phyloP scores from a whole-genome alignment of 2,888 invertebrate genomes.

The Oscheius sp. region DNA sequence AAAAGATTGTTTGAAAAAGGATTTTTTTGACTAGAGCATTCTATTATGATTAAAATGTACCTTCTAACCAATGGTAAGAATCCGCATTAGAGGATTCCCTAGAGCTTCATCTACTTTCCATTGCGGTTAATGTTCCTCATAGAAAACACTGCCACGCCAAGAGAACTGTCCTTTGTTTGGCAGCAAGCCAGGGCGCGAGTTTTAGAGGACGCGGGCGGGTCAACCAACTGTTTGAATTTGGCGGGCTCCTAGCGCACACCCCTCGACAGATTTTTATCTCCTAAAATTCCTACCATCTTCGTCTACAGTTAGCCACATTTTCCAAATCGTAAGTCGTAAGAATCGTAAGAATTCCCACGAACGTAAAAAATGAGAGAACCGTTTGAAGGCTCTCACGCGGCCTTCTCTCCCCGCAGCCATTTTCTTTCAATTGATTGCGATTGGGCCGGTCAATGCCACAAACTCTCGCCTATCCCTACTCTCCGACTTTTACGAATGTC shows the following conservation, averaged over 20 bases:
- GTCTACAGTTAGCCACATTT: neutral
- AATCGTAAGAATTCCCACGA: no score
- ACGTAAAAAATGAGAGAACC: no score
- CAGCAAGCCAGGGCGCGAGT: slow-evolving; percentile 9
- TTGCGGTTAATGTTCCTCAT: no score
- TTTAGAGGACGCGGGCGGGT: slow-evolving; percentile 7
- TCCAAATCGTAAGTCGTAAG: neutral
- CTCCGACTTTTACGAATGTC: neutral
- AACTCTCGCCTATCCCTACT: neutral
- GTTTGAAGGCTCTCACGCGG: neutral
- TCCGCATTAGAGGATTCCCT: neutral
- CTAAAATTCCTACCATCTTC: neutral
- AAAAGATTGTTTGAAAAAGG: no score
- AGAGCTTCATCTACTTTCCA: neutral
- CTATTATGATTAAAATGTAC: neutral
- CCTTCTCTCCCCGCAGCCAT: slow-evolving; percentile 17
- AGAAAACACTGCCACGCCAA: no score
- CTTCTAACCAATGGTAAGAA: neutral
- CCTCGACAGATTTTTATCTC: slow-evolving; percentile 17
- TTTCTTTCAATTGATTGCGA: slow-evolving; percentile 16
- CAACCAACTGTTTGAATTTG: slow-evolving; percentile 26
- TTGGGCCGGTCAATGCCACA: slow-evolving; percentile 7
- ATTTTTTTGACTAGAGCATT: no score
- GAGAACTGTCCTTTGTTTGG: slow-evolving; percentile 14
- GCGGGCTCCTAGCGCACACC: slow-evolving; percentile 11